Conservation (phyloP, 1,140 invertebrate genomes). For the Drosophila murphyi region DNA sequence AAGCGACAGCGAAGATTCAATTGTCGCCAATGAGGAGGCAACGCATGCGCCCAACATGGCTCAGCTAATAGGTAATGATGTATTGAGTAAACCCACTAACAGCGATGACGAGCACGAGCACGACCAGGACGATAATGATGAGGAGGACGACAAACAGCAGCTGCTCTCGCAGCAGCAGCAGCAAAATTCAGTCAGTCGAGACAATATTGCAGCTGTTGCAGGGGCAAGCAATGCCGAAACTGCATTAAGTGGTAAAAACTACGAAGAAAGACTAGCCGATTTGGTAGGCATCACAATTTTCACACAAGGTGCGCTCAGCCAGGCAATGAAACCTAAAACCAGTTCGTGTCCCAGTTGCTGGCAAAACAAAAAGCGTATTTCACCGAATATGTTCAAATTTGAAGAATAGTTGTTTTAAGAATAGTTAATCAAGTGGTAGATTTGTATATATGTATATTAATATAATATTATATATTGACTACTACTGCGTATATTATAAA, state of each 20-base stretch:
- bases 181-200: slow-evolving; percentile 6
- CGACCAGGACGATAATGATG: slow-evolving; percentile 14
- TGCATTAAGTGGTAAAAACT: slow-evolving; percentile 77
- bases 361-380: neutral
- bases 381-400: too few species aligned
- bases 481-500: too few species aligned
- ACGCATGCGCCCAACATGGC: slow-evolving; percentile 14
- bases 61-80: slow-evolving; percentile 71
- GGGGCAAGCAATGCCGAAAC: slow-evolving; percentile 36
- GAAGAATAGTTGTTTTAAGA: too few species aligned
- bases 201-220: slow-evolving; percentile 4
- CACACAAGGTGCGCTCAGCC: slow-evolving; percentile 41
- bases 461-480: too few species aligned
- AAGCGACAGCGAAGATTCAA: slow-evolving; percentile 78
- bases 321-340: slow-evolving; percentile 54
- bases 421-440: too few species aligned
- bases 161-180: neutral
- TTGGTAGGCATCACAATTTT: slow-evolving; percentile 75
- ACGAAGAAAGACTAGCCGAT: slow-evolving; percentile 82
- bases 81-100: slow-evolving; percentile 52
- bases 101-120: slow-evolving; percentile 25
- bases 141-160: neutral
- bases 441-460: too few species aligned
- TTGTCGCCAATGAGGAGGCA: slow-evolving; percentile 38
- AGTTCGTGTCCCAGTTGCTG: neutral